These are phyloP conservation scores for Aurelia sp. DNA, from an alignment of 30 jellyfish, hydroid and myxozoan genomes.

Conservation along the genomic window DNA sequence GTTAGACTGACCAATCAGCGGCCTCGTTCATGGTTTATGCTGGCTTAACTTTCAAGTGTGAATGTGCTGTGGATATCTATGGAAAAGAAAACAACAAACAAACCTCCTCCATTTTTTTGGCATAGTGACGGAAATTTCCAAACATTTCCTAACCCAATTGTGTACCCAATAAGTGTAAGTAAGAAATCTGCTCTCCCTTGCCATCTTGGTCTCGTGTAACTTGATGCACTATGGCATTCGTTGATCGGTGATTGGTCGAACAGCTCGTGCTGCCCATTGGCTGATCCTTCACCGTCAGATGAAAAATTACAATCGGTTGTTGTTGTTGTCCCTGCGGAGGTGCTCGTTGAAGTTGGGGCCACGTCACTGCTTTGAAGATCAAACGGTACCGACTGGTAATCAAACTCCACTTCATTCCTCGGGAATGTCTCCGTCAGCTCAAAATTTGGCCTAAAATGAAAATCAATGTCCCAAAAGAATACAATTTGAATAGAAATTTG, in stretches of 20 bases:
- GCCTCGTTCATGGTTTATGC: too few species aligned
- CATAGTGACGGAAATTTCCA: slow-evolving; percentile 98
- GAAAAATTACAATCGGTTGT: slow-evolving; percentile 83
- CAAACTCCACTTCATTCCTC: slow-evolving; percentile 54
- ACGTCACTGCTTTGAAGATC: slow-evolving; percentile 73
- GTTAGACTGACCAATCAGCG: too few species aligned
- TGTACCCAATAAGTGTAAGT: slow-evolving; percentile 87
- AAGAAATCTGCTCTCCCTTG: slow-evolving; percentile 85
- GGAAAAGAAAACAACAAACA: too few species aligned
- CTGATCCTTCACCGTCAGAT: slow-evolving; percentile 87
- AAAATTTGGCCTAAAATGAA: slow-evolving; percentile 32
- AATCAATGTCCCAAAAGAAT: too few species aligned
- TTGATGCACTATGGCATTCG: slow-evolving; percentile 75
- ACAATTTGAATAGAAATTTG: too few species aligned
- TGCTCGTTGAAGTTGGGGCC: slow-evolving; percentile 75
- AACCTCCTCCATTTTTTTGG: slow-evolving; percentile 98
- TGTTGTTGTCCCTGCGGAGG: slow-evolving; percentile 85
- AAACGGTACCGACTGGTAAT: slow-evolving; percentile 65
- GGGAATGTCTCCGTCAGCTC: slow-evolving; percentile 73
- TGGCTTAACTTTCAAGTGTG: too few species aligned
- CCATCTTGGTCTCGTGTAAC: slow-evolving; percentile 88
- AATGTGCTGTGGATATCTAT: too few species aligned
- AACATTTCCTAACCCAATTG: slow-evolving; percentile 96
- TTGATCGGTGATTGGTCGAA: slow-evolving; percentile 62
- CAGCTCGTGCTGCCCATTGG: slow-evolving; percentile 43